These are phyloP conservation scores for Leptocoma aspasia DNA, from an alignment of 2,113 vertebrate species.

Conservation along the genomic window DNA sequence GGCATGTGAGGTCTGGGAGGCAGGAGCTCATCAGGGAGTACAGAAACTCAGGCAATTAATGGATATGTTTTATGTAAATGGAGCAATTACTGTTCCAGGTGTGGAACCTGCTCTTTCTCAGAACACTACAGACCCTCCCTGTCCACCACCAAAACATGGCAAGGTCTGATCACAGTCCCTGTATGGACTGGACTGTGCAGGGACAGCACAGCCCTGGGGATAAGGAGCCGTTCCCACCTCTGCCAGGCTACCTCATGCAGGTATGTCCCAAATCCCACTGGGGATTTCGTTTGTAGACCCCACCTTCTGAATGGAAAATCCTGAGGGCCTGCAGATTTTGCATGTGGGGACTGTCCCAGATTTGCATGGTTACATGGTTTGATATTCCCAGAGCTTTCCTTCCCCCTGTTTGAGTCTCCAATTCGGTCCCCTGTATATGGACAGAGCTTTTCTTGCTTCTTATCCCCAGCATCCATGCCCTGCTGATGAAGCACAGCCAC, in stretches of 20 bases:
- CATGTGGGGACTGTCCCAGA: background rate
- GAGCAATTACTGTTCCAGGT: background rate
- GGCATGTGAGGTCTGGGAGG: background rate
- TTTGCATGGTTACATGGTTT: background rate
- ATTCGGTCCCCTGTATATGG: rapidly evolving
- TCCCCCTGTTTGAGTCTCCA: background rate
- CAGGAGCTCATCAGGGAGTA: background rate
- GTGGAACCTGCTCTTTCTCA: background rate
- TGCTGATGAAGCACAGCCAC: background rate
- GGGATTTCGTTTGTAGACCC: background rate
- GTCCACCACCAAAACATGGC: background rate
- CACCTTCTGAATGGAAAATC: background rate
- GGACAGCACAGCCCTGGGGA: background rate
- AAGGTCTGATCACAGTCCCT: rapidly evolving
- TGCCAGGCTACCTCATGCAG: background rate
- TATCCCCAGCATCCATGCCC: background rate
- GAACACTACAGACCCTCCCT: background rate
- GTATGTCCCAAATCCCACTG: background rate
- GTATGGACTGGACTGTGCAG: rapidly evolving
- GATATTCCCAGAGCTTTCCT: background rate
- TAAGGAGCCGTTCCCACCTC: background rate
- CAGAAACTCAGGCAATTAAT: background rate
- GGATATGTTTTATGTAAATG: background rate
- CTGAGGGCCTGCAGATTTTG: background rate
- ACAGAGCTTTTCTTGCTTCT: background rate